phyloP scores from a whole-genome alignment of 2,888 invertebrate genomes.

The Byasa hedistus region DNA sequence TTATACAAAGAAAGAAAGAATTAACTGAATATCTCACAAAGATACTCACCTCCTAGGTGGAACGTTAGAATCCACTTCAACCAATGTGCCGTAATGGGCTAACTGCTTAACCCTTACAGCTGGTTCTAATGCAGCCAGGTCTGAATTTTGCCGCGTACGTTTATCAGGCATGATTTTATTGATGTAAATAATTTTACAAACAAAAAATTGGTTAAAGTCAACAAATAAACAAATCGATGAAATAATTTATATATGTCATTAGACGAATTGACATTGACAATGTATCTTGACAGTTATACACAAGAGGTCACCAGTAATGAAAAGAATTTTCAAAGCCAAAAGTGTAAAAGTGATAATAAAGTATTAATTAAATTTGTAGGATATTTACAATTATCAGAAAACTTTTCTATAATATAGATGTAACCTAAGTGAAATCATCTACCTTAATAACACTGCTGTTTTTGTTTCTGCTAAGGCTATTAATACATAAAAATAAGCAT shows the following conservation, averaged over 20 bases:
- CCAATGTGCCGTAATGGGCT: constrained; percentile 83
- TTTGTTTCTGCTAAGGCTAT: too few relatives aligned
- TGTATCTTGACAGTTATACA: not conserved
- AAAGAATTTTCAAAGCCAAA: not conserved
- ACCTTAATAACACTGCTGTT: too few relatives aligned
- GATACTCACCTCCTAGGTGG: constrained; percentile 85
- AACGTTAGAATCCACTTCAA: constrained; percentile 86
- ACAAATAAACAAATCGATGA: not conserved
- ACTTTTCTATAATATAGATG: too few relatives aligned
- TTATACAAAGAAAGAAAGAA: not conserved
- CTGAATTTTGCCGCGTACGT: constrained; percentile 40
- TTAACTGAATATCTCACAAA: not conserved
- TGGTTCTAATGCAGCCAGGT: constrained; percentile 80
- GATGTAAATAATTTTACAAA: not conserved
- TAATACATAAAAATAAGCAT: too few relatives aligned
- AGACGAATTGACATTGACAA: constrained; percentile 8
- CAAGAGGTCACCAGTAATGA: not conserved
- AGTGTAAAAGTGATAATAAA: not conserved
- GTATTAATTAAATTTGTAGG: not conserved
- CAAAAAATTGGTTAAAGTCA: not conserved
- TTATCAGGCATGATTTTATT: constrained; percentile 23
- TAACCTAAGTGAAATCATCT: too few relatives aligned
- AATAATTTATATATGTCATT: not conserved
- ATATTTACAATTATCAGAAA: too few relatives aligned
- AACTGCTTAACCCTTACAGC: constrained; percentile 83